Base-by-base conservation (phyloP, 2,888 invertebrate species). In the Acanthacorydalis orientalis region DNA sequence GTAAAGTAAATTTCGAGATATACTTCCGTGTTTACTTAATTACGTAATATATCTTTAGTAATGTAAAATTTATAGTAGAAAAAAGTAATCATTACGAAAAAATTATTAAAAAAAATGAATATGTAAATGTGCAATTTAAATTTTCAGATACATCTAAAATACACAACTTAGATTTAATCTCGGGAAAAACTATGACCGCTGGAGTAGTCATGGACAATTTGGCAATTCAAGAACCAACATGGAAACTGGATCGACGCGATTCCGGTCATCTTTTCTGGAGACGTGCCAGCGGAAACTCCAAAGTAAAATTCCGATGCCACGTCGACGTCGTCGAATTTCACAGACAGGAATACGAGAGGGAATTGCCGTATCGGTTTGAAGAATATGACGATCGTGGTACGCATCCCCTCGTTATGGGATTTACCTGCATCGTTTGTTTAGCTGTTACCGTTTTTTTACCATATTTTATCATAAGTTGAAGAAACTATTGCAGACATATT, bases 311-410 rank as follows among this genome's bases (percentile, higher is more conserved):
- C 56, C 69, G 68, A 12, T 68, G 68, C 57, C 71, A 73, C 56
- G 73, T 73, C 7, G 70, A 73, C 53, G 66, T 74, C 9, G 63
- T 67, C 39, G 74, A 74, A 55, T 73, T 69, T 60, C 65, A 65
- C 53, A 61, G 69, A 43, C 63, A 65, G 47, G 68, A 68, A 43
- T 66, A 70, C 54, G 69, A 70, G 57, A 53, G 60, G 47, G 60
- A 63, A 46, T 68, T 68, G 44, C 56, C 59, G 31, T 65, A 68
- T n/a, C 23, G 23, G 33, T 16, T 31, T 12, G 11, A 8, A 12
- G 42, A 42, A 9, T 42, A 43, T 14, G 16, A 32, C 12, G 47
- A 47, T 7, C 42, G 43, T 23, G 47, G 47, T 10, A 55, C 59
- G 10, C 65, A 64, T 49, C 59, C 67, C 8, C 51, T 70, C 47